Evolutionary conservation across 2,888 invertebrate species (phyloP).

Genomic region (Cantharis nigra): DNA sequence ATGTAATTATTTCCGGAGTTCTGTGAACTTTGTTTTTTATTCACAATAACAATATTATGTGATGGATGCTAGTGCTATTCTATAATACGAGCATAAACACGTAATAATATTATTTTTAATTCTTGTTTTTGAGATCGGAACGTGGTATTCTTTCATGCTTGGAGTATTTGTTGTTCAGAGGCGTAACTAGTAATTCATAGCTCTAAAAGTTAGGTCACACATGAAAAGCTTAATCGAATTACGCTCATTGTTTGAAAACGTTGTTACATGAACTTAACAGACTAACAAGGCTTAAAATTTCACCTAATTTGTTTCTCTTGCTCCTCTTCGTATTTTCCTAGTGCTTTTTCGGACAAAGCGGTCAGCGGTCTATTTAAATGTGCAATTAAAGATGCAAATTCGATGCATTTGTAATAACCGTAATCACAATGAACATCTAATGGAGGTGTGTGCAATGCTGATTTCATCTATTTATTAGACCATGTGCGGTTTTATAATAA

Average conservation of each 20-base stretch:
- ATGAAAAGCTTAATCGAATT: not conserved
- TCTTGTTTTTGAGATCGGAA: not conserved
- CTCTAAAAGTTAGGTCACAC: not conserved
- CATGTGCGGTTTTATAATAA: not conserved
- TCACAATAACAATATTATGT: not conserved
- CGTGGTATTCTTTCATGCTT: not conserved
- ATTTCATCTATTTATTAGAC: not conserved
- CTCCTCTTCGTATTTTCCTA: not conserved
- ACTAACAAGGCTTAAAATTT: not conserved
- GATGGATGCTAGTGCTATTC: not conserved
- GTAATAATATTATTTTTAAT: not conserved
- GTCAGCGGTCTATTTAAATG: not conserved
- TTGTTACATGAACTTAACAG: not conserved
- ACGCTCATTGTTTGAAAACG: not conserved
- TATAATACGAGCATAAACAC: not conserved
- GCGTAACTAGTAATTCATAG: not conserved
- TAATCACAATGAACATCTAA: not conserved
- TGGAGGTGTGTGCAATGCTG: not conserved
- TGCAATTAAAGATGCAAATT: not conserved
- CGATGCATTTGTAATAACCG: not conserved
- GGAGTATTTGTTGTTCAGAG: not conserved
- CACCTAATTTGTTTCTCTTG: not conserved
- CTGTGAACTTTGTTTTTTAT: not conserved
- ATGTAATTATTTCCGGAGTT: not conserved
- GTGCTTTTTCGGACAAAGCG: not conserved